These are phyloP conservation scores for Hemiscyllium ocellatum DNA, from an alignment of 2,113 vertebrate species.

Conservation along the genomic window DNA sequence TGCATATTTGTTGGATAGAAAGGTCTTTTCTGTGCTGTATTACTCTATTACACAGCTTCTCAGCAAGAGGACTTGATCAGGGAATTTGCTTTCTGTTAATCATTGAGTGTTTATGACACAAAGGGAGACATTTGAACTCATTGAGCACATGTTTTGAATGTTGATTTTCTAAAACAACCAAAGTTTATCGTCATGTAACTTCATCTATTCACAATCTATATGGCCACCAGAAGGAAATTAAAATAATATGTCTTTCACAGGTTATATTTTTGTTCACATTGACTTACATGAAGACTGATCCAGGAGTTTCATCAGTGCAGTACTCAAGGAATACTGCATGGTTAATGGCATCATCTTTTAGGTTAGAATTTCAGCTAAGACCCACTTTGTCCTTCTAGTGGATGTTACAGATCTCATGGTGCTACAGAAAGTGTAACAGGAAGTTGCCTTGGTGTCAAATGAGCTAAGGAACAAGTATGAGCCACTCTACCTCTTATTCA, in stretches of 20 bases:
- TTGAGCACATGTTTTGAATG: neutral
- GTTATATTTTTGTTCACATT: neutral
- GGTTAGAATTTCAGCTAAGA: neutral
- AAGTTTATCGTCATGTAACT: neutral
- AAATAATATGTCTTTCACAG: neutral
- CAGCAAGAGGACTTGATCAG: neutral
- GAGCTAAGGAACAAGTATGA: neutral
- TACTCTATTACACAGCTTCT: neutral
- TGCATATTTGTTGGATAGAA: too few species aligned
- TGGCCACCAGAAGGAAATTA: neutral
- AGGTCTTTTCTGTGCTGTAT: too few species aligned
- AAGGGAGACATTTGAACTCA: neutral
- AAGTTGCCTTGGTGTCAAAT: neutral
- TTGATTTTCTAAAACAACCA: neutral
- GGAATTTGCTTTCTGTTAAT: neutral
- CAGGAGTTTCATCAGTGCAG: neutral
- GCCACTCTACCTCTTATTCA: neutral
- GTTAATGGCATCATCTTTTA: neutral
- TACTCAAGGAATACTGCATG: neutral
- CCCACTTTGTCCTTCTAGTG: neutral
- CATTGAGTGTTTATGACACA: too few species aligned
- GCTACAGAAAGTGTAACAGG: neutral
- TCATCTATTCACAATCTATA: neutral
- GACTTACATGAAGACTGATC: neutral
- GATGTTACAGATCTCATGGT: neutral